Evolutionary conservation across 2,797 vertebrate species (phyloP).

Genomic region (Pangasius sanitwongsei): DNA sequence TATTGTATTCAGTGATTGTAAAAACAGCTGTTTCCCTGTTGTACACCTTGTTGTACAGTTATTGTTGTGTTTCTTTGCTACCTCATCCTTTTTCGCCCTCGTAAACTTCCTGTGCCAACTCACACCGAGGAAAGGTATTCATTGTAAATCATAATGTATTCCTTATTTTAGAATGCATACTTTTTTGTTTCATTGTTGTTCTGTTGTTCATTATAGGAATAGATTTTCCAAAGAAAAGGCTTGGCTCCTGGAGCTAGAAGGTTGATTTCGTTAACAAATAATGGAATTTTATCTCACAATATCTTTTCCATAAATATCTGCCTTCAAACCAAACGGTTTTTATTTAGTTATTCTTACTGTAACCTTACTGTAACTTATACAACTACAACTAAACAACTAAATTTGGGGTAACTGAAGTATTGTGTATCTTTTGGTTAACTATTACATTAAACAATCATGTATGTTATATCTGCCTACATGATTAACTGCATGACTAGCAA

Average conservation of each 20-base stretch:
- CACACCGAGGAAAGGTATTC: no score
- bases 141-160: neutral
- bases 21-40: slow-evolving; percentile 16
- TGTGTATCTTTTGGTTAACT: neutral
- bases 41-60: neutral
- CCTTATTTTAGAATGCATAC: neutral
- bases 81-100: neutral
- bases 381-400: neutral
- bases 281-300: neutral
- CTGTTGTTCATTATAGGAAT: neutral
- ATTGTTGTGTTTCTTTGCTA: neutral
- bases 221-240: neutral
- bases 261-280: neutral
- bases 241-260: neutral
- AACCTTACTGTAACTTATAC: neutral
- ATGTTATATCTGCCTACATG: neutral
- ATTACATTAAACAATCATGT: neutral
- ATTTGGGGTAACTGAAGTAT: neutral
- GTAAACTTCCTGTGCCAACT: neutral
- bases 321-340: neutral
- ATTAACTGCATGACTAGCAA: neutral
- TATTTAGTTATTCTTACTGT: neutral
- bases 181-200: neutral
- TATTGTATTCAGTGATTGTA: neutral
- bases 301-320: neutral